phyloP scores from a whole-genome alignment of 1,140 invertebrate species.

The Diabrotica virgifera region DNA sequence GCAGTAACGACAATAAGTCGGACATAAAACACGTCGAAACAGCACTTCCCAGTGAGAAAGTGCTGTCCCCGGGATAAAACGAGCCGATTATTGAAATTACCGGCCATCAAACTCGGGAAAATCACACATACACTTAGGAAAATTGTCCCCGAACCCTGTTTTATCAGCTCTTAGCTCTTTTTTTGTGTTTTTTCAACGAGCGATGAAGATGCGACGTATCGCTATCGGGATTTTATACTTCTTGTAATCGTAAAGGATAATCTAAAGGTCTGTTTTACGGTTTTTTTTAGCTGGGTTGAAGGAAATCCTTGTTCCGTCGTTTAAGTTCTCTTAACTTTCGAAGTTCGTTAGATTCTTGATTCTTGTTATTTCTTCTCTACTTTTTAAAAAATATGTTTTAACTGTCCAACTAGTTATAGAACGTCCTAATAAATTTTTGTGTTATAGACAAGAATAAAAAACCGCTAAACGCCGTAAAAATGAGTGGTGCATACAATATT shows the following conservation, averaged over 20 bases:
- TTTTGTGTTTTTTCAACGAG: not conserved
- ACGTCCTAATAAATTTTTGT: too few species aligned
- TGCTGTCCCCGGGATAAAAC: conserved; percentile 17
- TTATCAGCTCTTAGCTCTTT: conserved; percentile 1
- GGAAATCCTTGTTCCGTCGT: not conserved
- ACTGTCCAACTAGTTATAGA: too few species aligned
- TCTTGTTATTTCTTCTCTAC: too few species aligned
- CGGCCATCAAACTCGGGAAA: conserved; percentile 19
- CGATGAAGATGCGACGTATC: not conserved
- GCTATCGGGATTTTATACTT: not conserved
- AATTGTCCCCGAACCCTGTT: conserved; percentile 10
- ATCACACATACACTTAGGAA: conserved; percentile 22
- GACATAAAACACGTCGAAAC: conserved; percentile 22
- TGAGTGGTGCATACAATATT: too few species aligned
- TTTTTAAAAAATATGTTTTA: too few species aligned
- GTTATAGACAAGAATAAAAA: too few species aligned
- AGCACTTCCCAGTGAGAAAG: conserved; percentile 14
- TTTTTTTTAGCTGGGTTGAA: not conserved
- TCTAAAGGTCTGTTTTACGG: not conserved
- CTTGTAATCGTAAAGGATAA: not conserved
- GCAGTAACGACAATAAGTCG: conserved; percentile 13
- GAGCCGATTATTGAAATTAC: conserved; percentile 25
- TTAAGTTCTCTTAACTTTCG: not conserved
- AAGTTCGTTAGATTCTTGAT: not conserved
- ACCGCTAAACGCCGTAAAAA: too few species aligned